Evolutionary conservation across 2,888 invertebrate species (phyloP).

Genomic region (Sesia bembeciformis): DNA sequence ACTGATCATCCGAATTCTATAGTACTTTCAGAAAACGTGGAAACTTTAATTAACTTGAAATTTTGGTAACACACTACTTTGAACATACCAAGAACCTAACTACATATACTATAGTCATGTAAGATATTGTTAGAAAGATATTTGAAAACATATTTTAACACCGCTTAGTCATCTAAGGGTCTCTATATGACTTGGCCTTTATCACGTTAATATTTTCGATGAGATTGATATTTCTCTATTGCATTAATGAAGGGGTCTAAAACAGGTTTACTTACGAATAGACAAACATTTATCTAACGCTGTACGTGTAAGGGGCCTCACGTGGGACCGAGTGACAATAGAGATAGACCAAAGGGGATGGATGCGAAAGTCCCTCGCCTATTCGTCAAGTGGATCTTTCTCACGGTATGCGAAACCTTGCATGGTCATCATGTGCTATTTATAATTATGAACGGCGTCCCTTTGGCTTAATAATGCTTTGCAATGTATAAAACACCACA

Average conservation of each 20-base stretch:
- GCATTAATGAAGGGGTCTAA: slow-evolving; percentile 24
- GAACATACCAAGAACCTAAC: no score
- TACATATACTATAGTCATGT: no score
- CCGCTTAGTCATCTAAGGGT: no score
- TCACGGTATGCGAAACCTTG: slow-evolving; percentile 32
- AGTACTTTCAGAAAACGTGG: no score
- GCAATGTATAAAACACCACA: no score
- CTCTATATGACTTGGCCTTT: no score
- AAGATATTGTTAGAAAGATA: no score
- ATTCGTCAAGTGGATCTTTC: slow-evolving; percentile 35
- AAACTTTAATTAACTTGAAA: no score
- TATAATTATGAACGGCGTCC: slow-evolving; percentile 3
- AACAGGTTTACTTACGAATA: slow-evolving; percentile 60
- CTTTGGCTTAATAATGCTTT: no score
- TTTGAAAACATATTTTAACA: no score
- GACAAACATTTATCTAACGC: slow-evolving; percentile 24
- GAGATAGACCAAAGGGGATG: slow-evolving; percentile 31
- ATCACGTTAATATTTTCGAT: neutral
- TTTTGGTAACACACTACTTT: no score
- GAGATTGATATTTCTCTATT: neutral
- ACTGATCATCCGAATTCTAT: no score
- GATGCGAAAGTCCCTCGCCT: slow-evolving; percentile 35
- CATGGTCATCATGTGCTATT: slow-evolving; percentile 5
- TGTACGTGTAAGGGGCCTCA: slow-evolving; percentile 25
- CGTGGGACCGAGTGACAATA: slow-evolving; percentile 30